Conservation (phyloP, 2,797 vertebrate species). For the Loris lydekkerianus region DNA sequence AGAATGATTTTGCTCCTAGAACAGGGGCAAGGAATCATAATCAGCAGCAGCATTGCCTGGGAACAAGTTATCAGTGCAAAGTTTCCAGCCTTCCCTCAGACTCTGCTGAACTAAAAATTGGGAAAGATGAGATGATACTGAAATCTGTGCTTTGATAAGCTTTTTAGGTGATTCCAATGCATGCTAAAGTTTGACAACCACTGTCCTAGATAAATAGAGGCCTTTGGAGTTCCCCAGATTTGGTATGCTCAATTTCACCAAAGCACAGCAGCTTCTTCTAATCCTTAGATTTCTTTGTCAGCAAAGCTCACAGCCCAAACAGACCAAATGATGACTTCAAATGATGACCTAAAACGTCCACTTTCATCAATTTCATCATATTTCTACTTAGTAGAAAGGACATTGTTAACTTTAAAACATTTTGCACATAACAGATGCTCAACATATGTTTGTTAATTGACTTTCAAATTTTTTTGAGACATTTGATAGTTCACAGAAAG, state of each 20-base stretch:
- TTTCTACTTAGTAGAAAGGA: background rate
- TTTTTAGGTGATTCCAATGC: background rate
- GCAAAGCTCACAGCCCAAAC: background rate
- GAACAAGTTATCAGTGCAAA: background rate
- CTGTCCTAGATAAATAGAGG: background rate
- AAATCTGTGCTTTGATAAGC: background rate
- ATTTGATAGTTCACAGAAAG: background rate
- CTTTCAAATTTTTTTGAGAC: background rate
- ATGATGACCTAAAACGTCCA: background rate
- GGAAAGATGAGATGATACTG: background rate
- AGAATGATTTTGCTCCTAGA: background rate
- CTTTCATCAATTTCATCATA: background rate
- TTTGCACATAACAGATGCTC: background rate
- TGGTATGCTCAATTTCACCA: background rate
- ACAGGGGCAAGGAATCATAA: accelerated
- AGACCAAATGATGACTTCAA: background rate
- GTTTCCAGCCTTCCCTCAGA: background rate
- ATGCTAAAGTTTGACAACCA: background rate
- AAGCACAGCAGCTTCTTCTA: background rate
- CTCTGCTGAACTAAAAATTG: background rate
- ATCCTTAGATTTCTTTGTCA: background rate
- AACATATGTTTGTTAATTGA: background rate
- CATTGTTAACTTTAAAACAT: background rate
- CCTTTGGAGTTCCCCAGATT: background rate
- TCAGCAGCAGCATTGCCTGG: background rate